phyloP scores from a whole-genome alignment of 2,113 vertebrate genomes.

The Seriola rivoliana region DNA sequence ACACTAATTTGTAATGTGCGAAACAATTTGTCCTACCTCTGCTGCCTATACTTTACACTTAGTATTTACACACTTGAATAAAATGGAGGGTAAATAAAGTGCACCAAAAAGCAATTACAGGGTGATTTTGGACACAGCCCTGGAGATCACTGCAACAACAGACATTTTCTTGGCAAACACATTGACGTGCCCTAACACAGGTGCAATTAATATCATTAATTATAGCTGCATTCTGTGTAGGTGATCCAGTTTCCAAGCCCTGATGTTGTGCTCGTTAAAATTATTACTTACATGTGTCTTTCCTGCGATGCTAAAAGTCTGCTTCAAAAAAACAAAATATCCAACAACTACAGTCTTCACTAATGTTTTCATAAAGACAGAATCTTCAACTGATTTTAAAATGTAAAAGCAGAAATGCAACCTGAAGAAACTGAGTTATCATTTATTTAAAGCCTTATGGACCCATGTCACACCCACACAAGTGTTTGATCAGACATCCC shows the following conservation, averaged over 20 bases:
- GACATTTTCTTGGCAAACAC: constrained; percentile 4
- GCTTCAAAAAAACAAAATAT: background rate
- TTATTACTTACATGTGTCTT: background rate
- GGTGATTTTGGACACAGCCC: background rate
- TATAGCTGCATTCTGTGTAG: background rate
- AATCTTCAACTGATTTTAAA: background rate
- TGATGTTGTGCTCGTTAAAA: background rate
- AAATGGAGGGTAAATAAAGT: constrained; percentile 19
- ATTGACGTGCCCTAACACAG: background rate
- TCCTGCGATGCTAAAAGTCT: background rate
- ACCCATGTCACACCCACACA: background rate
- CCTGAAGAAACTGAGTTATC: background rate
- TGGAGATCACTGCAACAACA: constrained; percentile 8
- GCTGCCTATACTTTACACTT: background rate
- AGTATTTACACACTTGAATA: background rate
- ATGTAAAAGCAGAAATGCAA: background rate
- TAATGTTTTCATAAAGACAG: background rate
- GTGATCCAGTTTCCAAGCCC: background rate
- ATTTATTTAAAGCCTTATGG: background rate
- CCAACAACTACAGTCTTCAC: background rate
- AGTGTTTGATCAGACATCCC: background rate
- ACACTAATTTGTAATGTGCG: constrained; percentile 11
- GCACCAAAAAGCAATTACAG: constrained; percentile 16
- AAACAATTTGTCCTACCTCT: constrained; percentile 1
- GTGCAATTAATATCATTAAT: constrained; percentile 7